phyloP scores from a whole-genome alignment of 1,140 invertebrate genomes.

The Cyclina sinensis region DNA sequence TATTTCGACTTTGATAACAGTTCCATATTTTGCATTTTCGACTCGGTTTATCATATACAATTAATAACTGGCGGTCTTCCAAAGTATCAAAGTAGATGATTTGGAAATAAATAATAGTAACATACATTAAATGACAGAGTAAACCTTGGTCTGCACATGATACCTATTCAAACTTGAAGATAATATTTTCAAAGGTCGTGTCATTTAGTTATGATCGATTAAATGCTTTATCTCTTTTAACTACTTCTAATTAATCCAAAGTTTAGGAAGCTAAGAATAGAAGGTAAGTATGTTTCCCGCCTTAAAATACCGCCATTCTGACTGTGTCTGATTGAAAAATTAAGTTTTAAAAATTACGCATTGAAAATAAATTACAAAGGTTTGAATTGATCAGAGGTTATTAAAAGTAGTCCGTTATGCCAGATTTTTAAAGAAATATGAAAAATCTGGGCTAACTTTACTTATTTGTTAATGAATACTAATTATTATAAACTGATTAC shows the following conservation, averaged over 20 bases:
- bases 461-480: too few relatives aligned
- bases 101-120: not conserved
- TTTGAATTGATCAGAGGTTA: not conserved
- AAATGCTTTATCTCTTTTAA: not conserved
- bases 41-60: not conserved
- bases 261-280: constrained; percentile 35
- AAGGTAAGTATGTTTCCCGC: constrained; percentile 5
- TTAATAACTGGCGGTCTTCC: constrained; percentile 21
- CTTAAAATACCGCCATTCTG: constrained; percentile 12
- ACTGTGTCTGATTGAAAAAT: not conserved
- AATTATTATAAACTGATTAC: too few relatives aligned
- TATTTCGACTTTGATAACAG: not conserved
- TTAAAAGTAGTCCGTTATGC: too few relatives aligned
- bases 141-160: constrained; percentile 48
- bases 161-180: constrained; percentile 16
- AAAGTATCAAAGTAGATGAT: constrained; percentile 1
- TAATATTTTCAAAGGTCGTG: constrained; percentile 51
- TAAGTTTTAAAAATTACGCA: not conserved
- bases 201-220: constrained; percentile 16
- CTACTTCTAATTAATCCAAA: constrained; percentile 64
- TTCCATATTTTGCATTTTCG: constrained; percentile 1
- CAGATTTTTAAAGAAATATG: too few relatives aligned
- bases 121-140: not conserved
- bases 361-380: constrained; percentile 7
- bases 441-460: too few relatives aligned